Conservation (phyloP, 2,888 invertebrate species). For the Sericinus montela region DNA sequence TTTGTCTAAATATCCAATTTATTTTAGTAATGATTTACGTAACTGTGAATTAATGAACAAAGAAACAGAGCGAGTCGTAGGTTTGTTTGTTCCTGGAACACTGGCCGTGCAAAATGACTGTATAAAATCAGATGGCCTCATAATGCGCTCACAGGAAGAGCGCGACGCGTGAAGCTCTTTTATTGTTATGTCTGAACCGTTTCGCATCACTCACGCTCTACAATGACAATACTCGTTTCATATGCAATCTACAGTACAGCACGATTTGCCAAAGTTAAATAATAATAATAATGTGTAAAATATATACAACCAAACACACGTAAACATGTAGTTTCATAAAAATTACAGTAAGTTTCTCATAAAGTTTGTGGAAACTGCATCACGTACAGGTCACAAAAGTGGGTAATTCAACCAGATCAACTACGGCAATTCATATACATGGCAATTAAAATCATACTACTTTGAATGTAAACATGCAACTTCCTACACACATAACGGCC, state of each 20-base stretch:
- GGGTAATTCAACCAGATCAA: not conserved
- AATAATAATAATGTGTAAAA: no score
- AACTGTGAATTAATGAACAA: slow-evolving; percentile 1
- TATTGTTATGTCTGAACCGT: slow-evolving; percentile 51
- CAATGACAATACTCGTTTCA: slow-evolving; percentile 31
- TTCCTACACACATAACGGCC: no score
- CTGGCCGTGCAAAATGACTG: slow-evolving; percentile 25
- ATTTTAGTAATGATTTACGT: not conserved
- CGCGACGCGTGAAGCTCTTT: slow-evolving; percentile 52
- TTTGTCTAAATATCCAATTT: no score
- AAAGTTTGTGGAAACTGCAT: not conserved
- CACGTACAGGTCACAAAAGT: slow-evolving; percentile 1
- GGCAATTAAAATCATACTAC: no score
- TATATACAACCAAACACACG: not conserved
- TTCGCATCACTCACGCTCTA: slow-evolving; percentile 53
- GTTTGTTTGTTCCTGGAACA: slow-evolving; percentile 12
- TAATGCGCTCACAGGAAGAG: slow-evolving; percentile 52
- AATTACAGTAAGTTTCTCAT: slow-evolving; percentile 3
- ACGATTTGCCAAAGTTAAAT: no score
- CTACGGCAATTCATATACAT: not conserved
- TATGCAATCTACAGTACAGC: no score
- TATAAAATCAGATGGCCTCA: slow-evolving; percentile 55
- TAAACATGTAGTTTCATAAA: not conserved
- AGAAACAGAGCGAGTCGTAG: slow-evolving; percentile 14
- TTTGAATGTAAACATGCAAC: no score